These are phyloP conservation scores for Oreonectes daqikongensis DNA, from an alignment of 2,797 vertebrate species.

Conservation along the genomic window DNA sequence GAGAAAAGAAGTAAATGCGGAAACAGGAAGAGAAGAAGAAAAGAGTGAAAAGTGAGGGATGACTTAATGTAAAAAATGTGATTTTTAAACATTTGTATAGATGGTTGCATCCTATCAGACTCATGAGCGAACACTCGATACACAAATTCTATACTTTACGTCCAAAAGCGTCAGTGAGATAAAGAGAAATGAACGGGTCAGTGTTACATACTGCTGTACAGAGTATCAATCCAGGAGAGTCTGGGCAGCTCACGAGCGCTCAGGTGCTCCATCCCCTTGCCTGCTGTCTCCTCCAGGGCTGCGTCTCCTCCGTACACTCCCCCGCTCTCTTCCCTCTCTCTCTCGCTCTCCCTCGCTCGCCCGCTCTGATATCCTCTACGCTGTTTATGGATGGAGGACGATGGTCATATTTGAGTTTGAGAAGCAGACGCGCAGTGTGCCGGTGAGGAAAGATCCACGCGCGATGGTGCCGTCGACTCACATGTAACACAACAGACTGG, in stretches of 20 bases:
- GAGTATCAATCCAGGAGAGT: constrained; percentile 98
- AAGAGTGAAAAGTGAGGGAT: no score
- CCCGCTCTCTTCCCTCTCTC: constrained; percentile 7
- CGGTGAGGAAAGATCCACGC: constrained; percentile 48
- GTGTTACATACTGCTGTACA: constrained; percentile 93
- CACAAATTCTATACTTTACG: no score
- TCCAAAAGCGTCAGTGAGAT: background rate
- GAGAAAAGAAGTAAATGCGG: no score
- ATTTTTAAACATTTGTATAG: no score
- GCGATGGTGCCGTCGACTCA: constrained; percentile 24
- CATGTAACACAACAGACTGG: constrained; percentile 74
- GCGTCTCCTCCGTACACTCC: constrained; percentile 54
- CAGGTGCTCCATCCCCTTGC: constrained; percentile 89
- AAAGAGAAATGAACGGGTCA: no score
- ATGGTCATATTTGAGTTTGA: constrained; percentile 63
- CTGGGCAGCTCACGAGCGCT: constrained; percentile 91
- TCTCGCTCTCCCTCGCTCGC: background rate
- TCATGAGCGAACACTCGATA: background rate
- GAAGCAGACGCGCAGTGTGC: constrained; percentile 36
- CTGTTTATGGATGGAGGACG: constrained; percentile 58
- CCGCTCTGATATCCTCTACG: background rate
- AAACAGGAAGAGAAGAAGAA: no score
- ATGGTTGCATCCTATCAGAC: background rate
- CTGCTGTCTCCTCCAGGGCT: constrained; percentile 65
- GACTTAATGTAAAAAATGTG: no score